These are phyloP conservation scores for Diadophis punctatus DNA, from an alignment of 2,113 vertebrate genomes.

Conservation along the genomic window DNA sequence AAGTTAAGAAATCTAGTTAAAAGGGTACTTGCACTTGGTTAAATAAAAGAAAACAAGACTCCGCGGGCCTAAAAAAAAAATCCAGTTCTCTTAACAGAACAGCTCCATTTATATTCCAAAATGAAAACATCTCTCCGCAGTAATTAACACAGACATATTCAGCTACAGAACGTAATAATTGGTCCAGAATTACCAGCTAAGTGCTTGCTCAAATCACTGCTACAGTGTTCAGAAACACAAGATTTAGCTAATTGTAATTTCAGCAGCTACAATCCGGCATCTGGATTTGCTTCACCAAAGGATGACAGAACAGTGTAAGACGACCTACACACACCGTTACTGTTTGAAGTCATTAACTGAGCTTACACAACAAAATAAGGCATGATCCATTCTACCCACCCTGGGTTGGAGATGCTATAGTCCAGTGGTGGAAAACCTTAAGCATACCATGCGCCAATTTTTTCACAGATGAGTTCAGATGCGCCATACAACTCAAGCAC, in stretches of 20 bases:
- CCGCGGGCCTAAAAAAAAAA: background rate
- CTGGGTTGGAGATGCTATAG: background rate
- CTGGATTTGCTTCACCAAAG: background rate
- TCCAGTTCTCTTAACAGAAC: background rate
- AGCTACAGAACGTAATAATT: background rate
- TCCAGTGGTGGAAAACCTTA: too few species aligned
- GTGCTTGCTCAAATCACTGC: background rate
- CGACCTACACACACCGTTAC: background rate
- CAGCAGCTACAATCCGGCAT: background rate
- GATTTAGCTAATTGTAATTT: background rate
- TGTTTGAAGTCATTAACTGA: background rate
- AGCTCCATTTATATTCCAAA: background rate
- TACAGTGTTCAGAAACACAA: background rate
- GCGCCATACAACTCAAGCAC: too few species aligned
- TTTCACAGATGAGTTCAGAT: too few species aligned
- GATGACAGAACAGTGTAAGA: background rate
- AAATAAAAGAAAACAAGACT: background rate
- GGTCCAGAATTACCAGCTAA: background rate
- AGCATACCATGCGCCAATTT: too few species aligned
- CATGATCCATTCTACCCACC: background rate
- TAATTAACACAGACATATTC: background rate
- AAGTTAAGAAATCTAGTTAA: background rate
- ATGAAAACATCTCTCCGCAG: background rate
- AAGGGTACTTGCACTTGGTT: background rate
- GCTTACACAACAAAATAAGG: background rate